Evolutionary conservation across 1,140 invertebrate genomes (phyloP), one percentile per base, ranked within the genome.

Genomic region (Steinernema feltiae): DNA sequence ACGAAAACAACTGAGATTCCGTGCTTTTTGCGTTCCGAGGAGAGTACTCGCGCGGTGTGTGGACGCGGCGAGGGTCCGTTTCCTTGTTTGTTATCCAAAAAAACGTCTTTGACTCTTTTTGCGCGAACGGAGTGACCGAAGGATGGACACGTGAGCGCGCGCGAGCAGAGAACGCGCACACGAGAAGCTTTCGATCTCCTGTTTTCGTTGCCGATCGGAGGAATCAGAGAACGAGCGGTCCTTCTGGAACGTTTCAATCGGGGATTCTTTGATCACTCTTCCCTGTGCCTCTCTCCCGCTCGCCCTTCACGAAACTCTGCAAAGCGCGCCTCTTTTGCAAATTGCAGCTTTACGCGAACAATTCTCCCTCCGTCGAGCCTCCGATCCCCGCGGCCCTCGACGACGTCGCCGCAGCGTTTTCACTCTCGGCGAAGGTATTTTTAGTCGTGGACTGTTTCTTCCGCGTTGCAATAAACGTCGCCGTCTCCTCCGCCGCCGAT

Each of bases 31-130:
- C 24, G 53, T 21, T 27, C 7, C 53, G 53, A 63, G 53, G 53
- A 63, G 53, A 63, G 53, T 3, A 12, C 12, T 17, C 7, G 7
- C 3, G 24, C 24, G 12, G 24, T n/a, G 24, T 15, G 12, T 15
- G 53, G 15, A 27, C 53, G 24, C 24, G 7, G 53, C 53, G 35
- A 63, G 53, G 7, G 12, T 63, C 53, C 53, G 24, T 63, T 63
- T 63, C 53, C 53, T 63, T 63, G 53, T 63, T 63, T 63, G 53
- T 63, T 63, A 3, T 63, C 53, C 53, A 63, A 63, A 63, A 63
- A 63, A 63, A 3, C 24, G 53, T 21, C 24, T 63, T n/a, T 27
- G 53, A 7, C 7, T 41, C 24, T 15, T 63, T 21, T 63, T 63
- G 7, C 53, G 53, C 24, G 53, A 63, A 27, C 12, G 18, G 53